phyloP scores from a whole-genome alignment of 2,113 vertebrate genomes.

The Capreolus pygargus region DNA sequence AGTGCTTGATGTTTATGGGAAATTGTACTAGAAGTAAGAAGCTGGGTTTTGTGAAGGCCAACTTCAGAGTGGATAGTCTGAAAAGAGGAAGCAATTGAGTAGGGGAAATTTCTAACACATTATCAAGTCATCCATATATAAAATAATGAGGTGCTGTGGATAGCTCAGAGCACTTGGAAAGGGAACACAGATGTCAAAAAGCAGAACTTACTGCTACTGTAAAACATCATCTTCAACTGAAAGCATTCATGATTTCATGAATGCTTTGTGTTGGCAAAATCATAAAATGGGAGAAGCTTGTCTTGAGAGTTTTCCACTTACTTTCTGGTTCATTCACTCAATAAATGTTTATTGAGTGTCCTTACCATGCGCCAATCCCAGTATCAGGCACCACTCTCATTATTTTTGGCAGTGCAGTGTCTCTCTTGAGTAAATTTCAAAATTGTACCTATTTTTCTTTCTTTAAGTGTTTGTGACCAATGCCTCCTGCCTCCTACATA shows the following conservation, averaged over 20 bases:
- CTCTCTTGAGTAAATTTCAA: neutral
- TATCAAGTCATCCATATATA: neutral
- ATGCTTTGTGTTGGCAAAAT: neutral
- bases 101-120: neutral
- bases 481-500: neutral
- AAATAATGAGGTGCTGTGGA: neutral
- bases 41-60: neutral
- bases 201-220: neutral
- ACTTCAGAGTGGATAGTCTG: neutral
- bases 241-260: neutral
- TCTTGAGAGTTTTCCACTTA: neutral
- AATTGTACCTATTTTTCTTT: neutral
- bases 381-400: accelerated
- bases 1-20: neutral
- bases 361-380: neutral
- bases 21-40: neutral
- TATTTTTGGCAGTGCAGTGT: neutral
- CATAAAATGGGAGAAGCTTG: neutral
- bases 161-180: neutral
- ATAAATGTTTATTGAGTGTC: neutral
- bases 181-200: neutral
- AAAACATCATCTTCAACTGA: neutral
- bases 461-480: neutral
- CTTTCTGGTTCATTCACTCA: neutral
- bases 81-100: neutral